Evolutionary conservation across 2,888 invertebrate genomes (phyloP), one percentile per base, ranked within the genome.

Genomic region (Agrypnus murinus): DNA sequence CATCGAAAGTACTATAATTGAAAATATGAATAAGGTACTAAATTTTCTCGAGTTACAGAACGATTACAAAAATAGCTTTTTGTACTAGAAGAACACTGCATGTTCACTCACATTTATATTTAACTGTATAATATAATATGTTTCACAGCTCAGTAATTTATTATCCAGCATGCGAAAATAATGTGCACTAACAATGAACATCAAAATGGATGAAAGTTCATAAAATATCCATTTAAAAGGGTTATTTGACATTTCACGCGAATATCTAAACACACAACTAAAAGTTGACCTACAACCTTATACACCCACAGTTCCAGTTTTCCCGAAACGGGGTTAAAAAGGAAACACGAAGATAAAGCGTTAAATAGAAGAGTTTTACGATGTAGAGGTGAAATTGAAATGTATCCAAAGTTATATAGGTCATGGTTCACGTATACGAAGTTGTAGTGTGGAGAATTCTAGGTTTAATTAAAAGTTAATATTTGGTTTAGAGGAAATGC

Each of bases 361-460:
- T 15, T 15, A 55, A 50, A 55, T 55, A 36, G 55, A 17, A 36
- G 8, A 32, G 8, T 36, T 36, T 36, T 50, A 55, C 55, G 55
- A 14, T 34, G 36, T 36, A 55, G 17, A 55, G 36, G 36, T 55
- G 50, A 50, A 50, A 50, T 31, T 50, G 50, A 55, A 55, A 55
- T 17, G 17, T 15, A 32, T 36, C 55, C 14, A 36, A 55, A 55
- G 17, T 34, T 55, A 55, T 55, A 55, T 55, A 55, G 55, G 55
- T 55, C 55, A 55, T 19, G 55, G 55, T 36, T 55, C 36, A 36
- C 15, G 25, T 25, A 55, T 17, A 9, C 17, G 15, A 2, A n/a
- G 17, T 55, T 36, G 36, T 19, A 5, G 5, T 25, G 5, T 25
- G 25, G 15, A 17, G 17, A 36, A 36, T 19, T 55, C 17, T 9